Conservation (phyloP, 35 echinoderm and acorn worm genomes). For the Lytechinus variegatus region DNA sequence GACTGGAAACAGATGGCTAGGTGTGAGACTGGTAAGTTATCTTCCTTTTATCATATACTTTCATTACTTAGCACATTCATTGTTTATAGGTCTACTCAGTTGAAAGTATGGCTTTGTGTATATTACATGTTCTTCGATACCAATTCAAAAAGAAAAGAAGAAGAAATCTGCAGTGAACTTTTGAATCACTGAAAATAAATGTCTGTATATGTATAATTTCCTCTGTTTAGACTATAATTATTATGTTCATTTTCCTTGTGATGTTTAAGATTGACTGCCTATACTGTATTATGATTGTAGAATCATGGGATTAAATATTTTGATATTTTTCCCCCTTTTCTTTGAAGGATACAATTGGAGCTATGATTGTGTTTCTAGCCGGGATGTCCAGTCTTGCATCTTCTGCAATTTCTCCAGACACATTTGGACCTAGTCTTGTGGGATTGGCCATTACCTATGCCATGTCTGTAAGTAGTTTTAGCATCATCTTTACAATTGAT, state of each 20-base stretch:
- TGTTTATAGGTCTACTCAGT: too few relatives aligned
- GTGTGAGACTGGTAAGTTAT: slow-evolving; percentile 87
- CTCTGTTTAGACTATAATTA: not conserved
- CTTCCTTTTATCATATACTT: not conserved
- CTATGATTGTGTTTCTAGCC: slow-evolving; percentile 79
- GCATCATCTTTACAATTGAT: not conserved
- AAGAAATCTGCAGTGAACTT: too few relatives aligned
- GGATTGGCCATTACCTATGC: slow-evolving; percentile 88
- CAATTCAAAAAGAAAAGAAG: too few relatives aligned
- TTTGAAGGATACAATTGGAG: slow-evolving; percentile 81
- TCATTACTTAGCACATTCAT: too few relatives aligned
- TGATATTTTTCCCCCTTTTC: not conserved
- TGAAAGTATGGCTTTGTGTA: too few relatives aligned
- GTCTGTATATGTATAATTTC: not conserved
- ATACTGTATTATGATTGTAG: not conserved
- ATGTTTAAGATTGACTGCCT: not conserved
- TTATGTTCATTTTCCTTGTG: not conserved
- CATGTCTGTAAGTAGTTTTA: slow-evolving; percentile 69
- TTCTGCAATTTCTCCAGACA: slow-evolving; percentile 5
- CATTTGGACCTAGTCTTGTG: slow-evolving; percentile 69
- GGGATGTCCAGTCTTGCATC: slow-evolving; percentile 67
- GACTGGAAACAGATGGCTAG: slow-evolving; percentile 94
- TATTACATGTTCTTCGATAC: too few relatives aligned
- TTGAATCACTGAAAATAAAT: not conserved
- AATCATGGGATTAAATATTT: not conserved